A percentile compares a stretch with the other conserved stretches of the same genome.
These are phyloP conservation scores for Urophycis tenuis DNA, from an alignment of 2,797 vertebrate species.

Conservation along the genomic window DNA sequence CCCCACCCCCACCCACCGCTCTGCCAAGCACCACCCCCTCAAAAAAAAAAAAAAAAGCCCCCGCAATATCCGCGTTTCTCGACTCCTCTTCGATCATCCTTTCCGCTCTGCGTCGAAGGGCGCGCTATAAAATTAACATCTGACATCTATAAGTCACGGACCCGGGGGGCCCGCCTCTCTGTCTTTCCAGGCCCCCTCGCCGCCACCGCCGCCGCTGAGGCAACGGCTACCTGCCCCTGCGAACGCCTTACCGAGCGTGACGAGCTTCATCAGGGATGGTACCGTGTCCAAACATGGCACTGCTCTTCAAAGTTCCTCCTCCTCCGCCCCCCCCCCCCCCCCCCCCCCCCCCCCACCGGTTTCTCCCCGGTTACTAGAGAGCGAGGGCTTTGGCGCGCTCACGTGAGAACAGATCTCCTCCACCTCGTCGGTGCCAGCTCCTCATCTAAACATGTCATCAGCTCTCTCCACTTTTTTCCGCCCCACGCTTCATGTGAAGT, in stretches of 20 bases:
- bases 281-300: conserved; percentile 37
- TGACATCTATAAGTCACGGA: not conserved
- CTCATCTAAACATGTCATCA: conserved; percentile 69
- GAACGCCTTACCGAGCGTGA: not conserved
- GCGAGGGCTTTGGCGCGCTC: conserved; percentile 61
- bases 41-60: not conserved
- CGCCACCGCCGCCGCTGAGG: not conserved
- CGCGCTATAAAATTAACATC: conserved; percentile 27
- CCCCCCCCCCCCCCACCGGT: conserved; percentile 44
- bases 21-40: not conserved
- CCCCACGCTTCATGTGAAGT: conserved; percentile 38
- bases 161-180: not conserved
- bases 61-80: conserved; percentile 43
- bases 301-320: conserved; percentile 41
- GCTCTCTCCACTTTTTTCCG: conserved; percentile 38
- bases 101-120: conserved; percentile 39
- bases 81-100: conserved; percentile 28
- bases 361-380: conserved; percentile 50
- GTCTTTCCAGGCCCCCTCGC: too few relatives aligned
- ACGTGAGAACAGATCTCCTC: conserved; percentile 66
- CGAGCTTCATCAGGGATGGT: not conserved
- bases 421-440: conserved; percentile 66
- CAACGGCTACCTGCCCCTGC: not conserved
- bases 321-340: not conserved
- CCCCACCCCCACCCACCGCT: too few relatives aligned